A percentile compares a stretch with the other conserved stretches of the same genome.
Evolutionary conservation across 2,113 vertebrate genomes (phyloP).

Genomic region (Uria aalge): DNA sequence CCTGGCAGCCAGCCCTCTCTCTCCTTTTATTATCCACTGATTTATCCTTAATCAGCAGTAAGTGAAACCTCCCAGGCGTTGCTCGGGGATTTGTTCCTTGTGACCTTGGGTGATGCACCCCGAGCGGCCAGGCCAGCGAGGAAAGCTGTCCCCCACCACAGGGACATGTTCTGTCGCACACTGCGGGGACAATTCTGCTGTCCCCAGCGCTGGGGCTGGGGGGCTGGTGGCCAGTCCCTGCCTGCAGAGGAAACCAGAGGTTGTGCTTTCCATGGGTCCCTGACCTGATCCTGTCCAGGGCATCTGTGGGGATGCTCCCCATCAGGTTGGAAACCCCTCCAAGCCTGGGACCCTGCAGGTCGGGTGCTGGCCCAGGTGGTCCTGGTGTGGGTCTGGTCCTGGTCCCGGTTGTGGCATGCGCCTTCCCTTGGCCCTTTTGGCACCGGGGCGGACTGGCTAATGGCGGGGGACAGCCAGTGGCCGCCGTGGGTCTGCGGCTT

Average conservation of each 20-base stretch:
- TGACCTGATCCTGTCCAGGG: neutral
- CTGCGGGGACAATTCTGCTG: neutral
- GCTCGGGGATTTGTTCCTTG: neutral
- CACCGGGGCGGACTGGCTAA: neutral
- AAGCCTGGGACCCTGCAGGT: neutral
- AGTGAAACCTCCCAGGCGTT: neutral
- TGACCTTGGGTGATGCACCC: constrained; percentile 19
- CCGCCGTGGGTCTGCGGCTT: accelerated
- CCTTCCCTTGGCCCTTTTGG: neutral
- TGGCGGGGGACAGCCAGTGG: accelerated
- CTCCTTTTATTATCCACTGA: neutral
- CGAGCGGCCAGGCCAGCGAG: neutral
- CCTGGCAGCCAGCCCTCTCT: neutral
- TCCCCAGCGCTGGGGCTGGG: neutral
- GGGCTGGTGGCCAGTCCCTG: neutral
- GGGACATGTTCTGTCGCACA: neutral
- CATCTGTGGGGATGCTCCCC: neutral
- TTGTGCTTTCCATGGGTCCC: neutral
- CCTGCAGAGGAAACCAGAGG: neutral
- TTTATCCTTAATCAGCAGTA: constrained; percentile 31
- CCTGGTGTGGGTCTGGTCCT: neutral
- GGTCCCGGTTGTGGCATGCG: accelerated
- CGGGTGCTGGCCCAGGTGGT: neutral
- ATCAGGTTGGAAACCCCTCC: accelerated
- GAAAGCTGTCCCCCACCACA: neutral